Percentiles rank a stretch among this genome's conserved stretches.
These are phyloP conservation scores for Enteromius argenteus DNA, from an alignment of 2,797 vertebrate species.

Conservation along the genomic window DNA sequence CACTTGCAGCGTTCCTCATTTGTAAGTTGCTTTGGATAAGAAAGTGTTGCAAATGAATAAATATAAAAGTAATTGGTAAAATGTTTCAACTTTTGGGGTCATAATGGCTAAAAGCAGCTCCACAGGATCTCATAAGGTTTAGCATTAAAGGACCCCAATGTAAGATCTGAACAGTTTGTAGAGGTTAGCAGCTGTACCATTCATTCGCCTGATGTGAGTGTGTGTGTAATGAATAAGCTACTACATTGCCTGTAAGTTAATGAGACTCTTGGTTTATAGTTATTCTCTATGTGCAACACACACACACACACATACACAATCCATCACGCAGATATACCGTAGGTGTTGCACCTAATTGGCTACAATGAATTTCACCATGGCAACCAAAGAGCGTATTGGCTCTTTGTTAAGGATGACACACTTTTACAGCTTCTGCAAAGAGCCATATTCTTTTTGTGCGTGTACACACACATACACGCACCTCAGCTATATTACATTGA, in stretches of 20 bases:
- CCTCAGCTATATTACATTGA: background rate
- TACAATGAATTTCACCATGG: slow-evolving; percentile 52
- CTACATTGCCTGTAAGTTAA: slow-evolving; percentile 44
- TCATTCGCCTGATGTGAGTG: slow-evolving; percentile 10
- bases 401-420: slow-evolving; percentile 41
- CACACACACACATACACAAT: slow-evolving; percentile 20
- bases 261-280: slow-evolving; percentile 40
- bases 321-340: slow-evolving; percentile 30
- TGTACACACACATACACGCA: background rate
- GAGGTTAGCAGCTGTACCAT: slow-evolving; percentile 4
- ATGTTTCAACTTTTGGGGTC: background rate
- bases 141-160: background rate
- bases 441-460: slow-evolving; percentile 5
- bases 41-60: slow-evolving; percentile 1
- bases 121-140: background rate
- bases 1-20: background rate
- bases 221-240: slow-evolving; percentile 36
- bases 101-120: slow-evolving; percentile 20
- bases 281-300: slow-evolving; percentile 7
- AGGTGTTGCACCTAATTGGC: slow-evolving; percentile 46
- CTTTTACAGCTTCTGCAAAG: slow-evolving; percentile 25
- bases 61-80: slow-evolving; percentile 6
- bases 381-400: slow-evolving; percentile 36
- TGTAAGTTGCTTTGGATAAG: background rate
- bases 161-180: background rate